Percentiles rank a stretch among this genome's conserved stretches.
Conservation (phyloP, 2,113 vertebrate species). For the Anseranas semipalmata region DNA sequence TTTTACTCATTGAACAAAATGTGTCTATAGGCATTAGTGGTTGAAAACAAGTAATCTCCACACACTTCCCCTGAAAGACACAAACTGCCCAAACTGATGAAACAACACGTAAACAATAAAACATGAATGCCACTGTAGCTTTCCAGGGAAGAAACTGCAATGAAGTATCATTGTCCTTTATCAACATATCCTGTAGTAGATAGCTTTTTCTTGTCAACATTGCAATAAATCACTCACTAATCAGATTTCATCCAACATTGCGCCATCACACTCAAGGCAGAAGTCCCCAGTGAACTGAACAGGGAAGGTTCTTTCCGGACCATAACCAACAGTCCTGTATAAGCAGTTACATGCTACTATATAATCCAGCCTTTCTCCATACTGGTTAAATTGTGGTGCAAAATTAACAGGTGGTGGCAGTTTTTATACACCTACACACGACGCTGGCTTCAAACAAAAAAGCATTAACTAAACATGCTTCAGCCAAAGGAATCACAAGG, state of each 20-base stretch:
- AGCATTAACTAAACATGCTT: not conserved
- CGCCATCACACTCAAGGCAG: not conserved
- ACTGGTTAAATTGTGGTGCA: not conserved
- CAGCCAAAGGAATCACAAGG: not conserved
- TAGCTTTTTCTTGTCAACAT: not conserved
- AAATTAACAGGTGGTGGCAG: not conserved
- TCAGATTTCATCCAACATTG: not conserved
- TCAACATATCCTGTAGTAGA: not conserved
- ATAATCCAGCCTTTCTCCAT: not conserved
- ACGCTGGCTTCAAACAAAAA: not conserved
- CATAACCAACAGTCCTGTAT: not conserved
- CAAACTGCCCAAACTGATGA: constrained; percentile 21
- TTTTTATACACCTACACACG: not conserved
- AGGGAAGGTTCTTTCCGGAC: not conserved
- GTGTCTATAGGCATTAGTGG: not conserved
- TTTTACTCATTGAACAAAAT: not conserved
- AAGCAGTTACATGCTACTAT: not conserved
- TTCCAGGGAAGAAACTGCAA: constrained; percentile 24
- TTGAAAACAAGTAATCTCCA: constrained; percentile 4
- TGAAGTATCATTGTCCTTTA: constrained; percentile 21
- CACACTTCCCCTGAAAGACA: not conserved
- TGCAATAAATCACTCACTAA: constrained; percentile 39
- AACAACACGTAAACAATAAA: constrained; percentile 10
- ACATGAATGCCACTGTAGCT: not conserved
- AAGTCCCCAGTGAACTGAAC: not conserved